Conservation (phyloP, 2,113 vertebrate genomes). For the Trochalopteron elliotii region DNA sequence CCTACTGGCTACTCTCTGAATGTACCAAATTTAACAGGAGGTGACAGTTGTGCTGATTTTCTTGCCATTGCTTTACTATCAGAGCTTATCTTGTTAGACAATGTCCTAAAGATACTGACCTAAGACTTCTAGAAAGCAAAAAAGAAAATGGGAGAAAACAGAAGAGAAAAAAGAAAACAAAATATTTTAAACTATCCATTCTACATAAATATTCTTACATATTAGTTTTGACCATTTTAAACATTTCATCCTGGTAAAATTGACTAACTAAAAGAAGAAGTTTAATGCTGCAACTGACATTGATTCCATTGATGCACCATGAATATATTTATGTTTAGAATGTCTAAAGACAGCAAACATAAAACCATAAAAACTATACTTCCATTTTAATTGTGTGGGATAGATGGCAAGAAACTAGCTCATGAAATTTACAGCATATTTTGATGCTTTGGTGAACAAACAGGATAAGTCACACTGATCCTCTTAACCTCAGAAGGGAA, state of each 20-base stretch:
- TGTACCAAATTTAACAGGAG: slow-evolving; percentile 38
- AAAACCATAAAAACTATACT: neutral
- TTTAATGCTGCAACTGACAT: neutral
- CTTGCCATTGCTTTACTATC: slow-evolving; percentile 21
- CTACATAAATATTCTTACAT: neutral
- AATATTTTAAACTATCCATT: neutral
- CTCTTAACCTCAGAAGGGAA: neutral
- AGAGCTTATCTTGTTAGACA: slow-evolving; percentile 63
- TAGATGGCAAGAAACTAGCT: neutral
- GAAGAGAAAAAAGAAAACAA: neutral
- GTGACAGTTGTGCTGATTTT: slow-evolving; percentile 53
- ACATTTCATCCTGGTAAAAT: neutral
- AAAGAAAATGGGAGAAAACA: neutral
- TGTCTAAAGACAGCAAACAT: neutral
- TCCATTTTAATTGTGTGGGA: neutral
- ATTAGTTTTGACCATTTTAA: neutral
- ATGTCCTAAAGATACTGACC: slow-evolving; percentile 59
- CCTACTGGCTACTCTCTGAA: slow-evolving; percentile 37
- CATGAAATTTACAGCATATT: neutral
- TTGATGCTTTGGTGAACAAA: neutral
- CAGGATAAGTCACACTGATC: neutral
- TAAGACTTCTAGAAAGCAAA: slow-evolving; percentile 9
- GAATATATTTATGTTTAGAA: neutral
- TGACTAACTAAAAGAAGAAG: neutral
- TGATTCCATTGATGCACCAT: neutral